Percentiles rank a stretch among this genome's conserved stretches.
These are phyloP conservation scores for Cyclina sinensis DNA, from an alignment of 1,140 invertebrate species.

Conservation along the genomic window DNA sequence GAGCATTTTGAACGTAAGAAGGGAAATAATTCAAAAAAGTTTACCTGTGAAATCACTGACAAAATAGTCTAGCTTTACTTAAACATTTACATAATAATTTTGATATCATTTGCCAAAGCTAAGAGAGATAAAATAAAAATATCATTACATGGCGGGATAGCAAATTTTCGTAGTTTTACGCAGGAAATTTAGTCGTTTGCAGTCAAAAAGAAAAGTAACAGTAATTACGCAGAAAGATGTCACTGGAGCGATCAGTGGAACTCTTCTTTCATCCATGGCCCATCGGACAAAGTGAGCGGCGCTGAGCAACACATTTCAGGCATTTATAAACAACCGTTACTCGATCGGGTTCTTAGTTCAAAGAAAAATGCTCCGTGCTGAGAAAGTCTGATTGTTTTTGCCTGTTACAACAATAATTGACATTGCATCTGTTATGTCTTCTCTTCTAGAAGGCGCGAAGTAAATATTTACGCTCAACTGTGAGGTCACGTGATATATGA, in stretches of 20 bases:
- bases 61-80: background rate
- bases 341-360: conserved; percentile 3
- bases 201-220: background rate
- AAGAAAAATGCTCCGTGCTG: conserved; percentile 46
- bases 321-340: conserved; percentile 52
- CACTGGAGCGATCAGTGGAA: background rate
- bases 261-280: background rate
- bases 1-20: too few relatives aligned
- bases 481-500: conserved; percentile 46
- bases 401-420: conserved; percentile 45
- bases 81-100: too few relatives aligned
- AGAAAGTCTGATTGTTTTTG: conserved; percentile 47
- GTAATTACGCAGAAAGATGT: background rate
- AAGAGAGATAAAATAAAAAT: too few relatives aligned
- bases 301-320: background rate
- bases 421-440: conserved; percentile 31
- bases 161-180: too few relatives aligned
- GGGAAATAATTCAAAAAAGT: conserved; percentile 16
- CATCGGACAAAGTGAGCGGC: conserved; percentile 1
- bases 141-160: too few relatives aligned
- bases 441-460: conserved; percentile 28
- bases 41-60: background rate
- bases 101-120: too few relatives aligned
- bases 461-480: conserved; percentile 52
- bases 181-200: too few relatives aligned